Conservation (phyloP, 2,797 vertebrate species). For the Arremon brunneinucha region DNA sequence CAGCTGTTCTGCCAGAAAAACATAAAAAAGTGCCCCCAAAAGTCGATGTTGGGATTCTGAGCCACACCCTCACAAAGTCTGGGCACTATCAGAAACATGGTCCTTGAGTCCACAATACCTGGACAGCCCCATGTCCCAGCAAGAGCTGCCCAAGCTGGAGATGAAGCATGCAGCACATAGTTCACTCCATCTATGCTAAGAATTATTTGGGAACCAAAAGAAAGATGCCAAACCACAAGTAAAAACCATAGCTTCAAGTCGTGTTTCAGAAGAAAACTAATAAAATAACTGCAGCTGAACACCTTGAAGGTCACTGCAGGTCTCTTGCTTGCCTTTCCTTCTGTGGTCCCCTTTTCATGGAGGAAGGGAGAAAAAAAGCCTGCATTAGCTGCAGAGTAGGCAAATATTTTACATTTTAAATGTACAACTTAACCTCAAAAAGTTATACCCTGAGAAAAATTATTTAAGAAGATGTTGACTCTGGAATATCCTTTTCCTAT, state of each 20-base stretch:
- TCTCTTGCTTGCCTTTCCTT: neutral
- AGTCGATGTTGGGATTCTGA: neutral
- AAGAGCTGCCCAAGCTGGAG: neutral
- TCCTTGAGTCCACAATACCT: neutral
- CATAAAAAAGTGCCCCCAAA: neutral
- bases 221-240: neutral
- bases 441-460: neutral
- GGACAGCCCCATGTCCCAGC: neutral
- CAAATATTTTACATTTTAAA: slow-evolving; percentile 43
- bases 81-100: neutral
- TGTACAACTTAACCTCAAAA: neutral
- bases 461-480: neutral
- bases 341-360: neutral
- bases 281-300: neutral
- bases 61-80: neutral
- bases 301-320: neutral
- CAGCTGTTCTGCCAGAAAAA: neutral
- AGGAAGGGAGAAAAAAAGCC: neutral
- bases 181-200: neutral
- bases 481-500: slow-evolving; percentile 16
- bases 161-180: neutral
- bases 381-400: neutral
- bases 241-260: neutral
- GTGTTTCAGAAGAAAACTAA: neutral
- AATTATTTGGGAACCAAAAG: neutral